These are phyloP conservation scores for Brachionus asplanchnoidis DNA, from an alignment of 1,140 invertebrate species.

Conservation along the genomic window DNA sequence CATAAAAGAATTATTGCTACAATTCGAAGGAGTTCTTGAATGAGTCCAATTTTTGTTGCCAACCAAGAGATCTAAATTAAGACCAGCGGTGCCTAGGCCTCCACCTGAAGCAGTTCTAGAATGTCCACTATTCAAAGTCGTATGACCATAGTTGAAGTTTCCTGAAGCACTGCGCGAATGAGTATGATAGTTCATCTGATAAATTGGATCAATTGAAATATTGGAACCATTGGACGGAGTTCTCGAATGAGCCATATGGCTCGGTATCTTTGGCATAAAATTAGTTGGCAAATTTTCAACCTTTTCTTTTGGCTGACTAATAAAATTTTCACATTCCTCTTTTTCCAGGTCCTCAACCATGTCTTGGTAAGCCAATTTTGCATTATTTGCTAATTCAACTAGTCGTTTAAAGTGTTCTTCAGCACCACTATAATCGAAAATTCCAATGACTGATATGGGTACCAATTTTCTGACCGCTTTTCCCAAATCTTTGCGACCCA, in stretches of 20 bases:
- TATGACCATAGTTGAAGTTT: slow-evolving; percentile 37
- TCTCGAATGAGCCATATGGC: slow-evolving; percentile 32
- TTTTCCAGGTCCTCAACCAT: slow-evolving; percentile 15
- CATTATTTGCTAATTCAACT: slow-evolving; percentile 11
- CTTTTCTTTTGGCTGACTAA: neutral
- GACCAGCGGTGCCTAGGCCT: neutral
- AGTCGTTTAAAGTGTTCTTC: slow-evolving; percentile 50
- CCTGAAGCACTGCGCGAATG: slow-evolving; percentile 23
- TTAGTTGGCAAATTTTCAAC: neutral
- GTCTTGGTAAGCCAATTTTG: slow-evolving; percentile 24
- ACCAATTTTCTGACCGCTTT: slow-evolving; percentile 60
- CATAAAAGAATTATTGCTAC: slow-evolving; percentile 35
- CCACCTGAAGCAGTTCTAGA: slow-evolving; percentile 4
- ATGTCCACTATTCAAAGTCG: neutral
- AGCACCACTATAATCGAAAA: slow-evolving; percentile 61
- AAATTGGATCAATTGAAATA: slow-evolving; percentile 36
- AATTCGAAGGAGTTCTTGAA: slow-evolving; percentile 40
- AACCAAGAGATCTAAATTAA: neutral
- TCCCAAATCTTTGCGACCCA: slow-evolving; percentile 59
- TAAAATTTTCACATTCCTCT: slow-evolving; percentile 4
- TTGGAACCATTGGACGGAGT: slow-evolving; percentile 19
- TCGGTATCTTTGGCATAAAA: slow-evolving; percentile 4
- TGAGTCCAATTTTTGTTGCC: slow-evolving; percentile 33
- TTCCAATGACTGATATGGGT: slow-evolving; percentile 61
- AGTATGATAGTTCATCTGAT: slow-evolving; percentile 12